Evolutionary conservation across 2,113 vertebrate species (phyloP), one percentile per base, ranked within the genome.

Genomic region (Nothobranchius kuhntae): DNA sequence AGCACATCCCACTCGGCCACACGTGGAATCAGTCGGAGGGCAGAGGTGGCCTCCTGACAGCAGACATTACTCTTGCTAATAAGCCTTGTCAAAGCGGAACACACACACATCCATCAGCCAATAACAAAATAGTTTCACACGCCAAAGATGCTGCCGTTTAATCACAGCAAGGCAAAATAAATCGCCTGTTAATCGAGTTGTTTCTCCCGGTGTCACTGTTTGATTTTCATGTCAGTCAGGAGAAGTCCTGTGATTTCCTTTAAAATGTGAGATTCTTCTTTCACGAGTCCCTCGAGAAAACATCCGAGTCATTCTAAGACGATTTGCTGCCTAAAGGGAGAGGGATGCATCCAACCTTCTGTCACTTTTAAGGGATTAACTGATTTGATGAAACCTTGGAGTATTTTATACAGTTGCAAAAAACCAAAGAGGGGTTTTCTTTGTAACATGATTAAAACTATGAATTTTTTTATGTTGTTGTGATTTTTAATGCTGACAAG

Each of bases 41-140:
- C 68, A 83, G 77, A 61, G 68, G 71, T 84, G 63, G 78, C 42
- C 44, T 62, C 13, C 1, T 46, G 85, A 78, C 71, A 67, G 74
- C 30, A 46, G 59, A 24, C 85, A 87, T 87, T 87, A 87, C 75
- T 91, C 87, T 86, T 62, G 58, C 69, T 89, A 89, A 91, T 84
- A 77, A 85, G 83, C 59, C 65, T 73, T 45, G 71, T 89, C 88
- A 85, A 61, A 53, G 69, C 3, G 14, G 50, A 68, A 45, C 65
- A 47, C 52, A 7, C 12, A 63, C n/a, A 0, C 71, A 85, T 87
- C 53, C 66, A 77, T 88, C 83, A 75, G 47, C 53, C n/a, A 13
- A 46, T 52, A 70, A 72, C 55, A 51, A 60, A 65, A 59, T 35
- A 4, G 1, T 63, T 35, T 64, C 55, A 35, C 82, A 52, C 5